Base-by-base conservation (phyloP, 2,888 invertebrate genomes). In the Hipparchia semele region DNA sequence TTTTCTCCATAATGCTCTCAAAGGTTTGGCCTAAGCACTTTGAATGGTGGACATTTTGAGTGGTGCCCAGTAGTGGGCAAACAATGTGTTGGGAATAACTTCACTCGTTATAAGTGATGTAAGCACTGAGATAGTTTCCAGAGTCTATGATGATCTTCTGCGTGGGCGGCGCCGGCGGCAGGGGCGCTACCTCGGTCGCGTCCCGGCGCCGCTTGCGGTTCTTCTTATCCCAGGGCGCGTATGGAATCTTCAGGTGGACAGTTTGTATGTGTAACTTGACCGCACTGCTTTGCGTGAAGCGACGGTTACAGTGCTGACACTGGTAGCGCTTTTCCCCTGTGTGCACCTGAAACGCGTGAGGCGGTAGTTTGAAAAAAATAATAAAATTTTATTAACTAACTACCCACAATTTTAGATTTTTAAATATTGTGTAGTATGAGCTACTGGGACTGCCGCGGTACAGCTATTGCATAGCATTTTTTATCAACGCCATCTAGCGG, bases 231-330 rank as follows among this genome's bases (percentile, higher is more conserved):
- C 93, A 94, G 0, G 93, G 93, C 60, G 92, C 92, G 86, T 93
- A 94, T 0, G 93, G 93, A 77, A 94, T 94, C 83, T 94, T 94
- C 23, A 94, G 82, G 68, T 94, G 93, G 0, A 94, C 93, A 0
- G 93, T 94, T 72, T 94, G 93, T 76, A 94, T 92, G 88, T 94
- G 94, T 0, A 94, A 86, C 66, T 94, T 94, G 71, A 94, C 90
- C 0, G 94, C 93, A 58, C 89, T 91, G 81, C 91, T 90, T 75
- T 94, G 94, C 0, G 92, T 91, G 83, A 94, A 94, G 9, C 93
- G 90, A 0, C 93, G 88, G 81, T 84, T 88, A 81, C 94, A 94
- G 76, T 92, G 90, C 67, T 92, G 90, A 73, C 94, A 94, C 61
- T 91, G 87, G 80, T 87, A 94, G 0, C 90, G 88, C 65, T 93